These are phyloP conservation scores for Dendrocincla tyrannina DNA, from an alignment of 2,797 vertebrate species.

Conservation along the genomic window DNA sequence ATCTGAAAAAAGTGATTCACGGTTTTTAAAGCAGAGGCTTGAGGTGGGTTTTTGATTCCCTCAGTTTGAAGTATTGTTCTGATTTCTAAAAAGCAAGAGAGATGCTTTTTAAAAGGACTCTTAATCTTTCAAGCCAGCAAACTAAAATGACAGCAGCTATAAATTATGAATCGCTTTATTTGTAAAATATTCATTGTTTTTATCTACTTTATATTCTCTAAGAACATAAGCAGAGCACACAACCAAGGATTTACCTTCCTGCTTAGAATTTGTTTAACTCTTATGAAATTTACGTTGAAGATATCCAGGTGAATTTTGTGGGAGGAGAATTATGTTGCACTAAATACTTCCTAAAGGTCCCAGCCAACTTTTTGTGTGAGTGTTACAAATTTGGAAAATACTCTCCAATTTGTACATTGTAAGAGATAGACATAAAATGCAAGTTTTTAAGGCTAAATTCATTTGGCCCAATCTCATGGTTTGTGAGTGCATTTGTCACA, in stretches of 20 bases:
- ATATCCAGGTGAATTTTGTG: not conserved
- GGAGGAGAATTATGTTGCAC: not conserved
- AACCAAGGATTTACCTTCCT: not conserved
- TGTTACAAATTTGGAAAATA: not conserved
- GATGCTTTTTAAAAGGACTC: not conserved
- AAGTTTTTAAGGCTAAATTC: not conserved
- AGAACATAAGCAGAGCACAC: not conserved
- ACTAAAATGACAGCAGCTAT: slow-evolving; percentile 43
- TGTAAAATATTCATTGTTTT: slow-evolving; percentile 67
- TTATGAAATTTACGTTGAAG: not conserved
- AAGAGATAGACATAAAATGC: not conserved
- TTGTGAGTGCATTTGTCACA: not conserved
- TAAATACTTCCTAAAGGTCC: not conserved
- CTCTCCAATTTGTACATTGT: not conserved
- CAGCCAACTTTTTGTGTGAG: not conserved
- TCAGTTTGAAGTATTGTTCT: not conserved
- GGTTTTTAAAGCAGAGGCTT: not conserved
- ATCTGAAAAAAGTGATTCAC: not conserved
- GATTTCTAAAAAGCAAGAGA: not conserved
- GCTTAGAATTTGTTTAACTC: not conserved
- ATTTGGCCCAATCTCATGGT: rapidly evolving
- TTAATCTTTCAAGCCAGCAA: slow-evolving; percentile 19
- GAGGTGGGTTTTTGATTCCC: not conserved
- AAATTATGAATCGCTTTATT: slow-evolving; percentile 55
- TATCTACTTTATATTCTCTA: not conserved